A percentile compares a stretch with the other conserved stretches of the same genome.
These are phyloP conservation scores for Tragulus kanchil DNA, from an alignment of 2,113 vertebrate genomes.

Conservation along the genomic window DNA sequence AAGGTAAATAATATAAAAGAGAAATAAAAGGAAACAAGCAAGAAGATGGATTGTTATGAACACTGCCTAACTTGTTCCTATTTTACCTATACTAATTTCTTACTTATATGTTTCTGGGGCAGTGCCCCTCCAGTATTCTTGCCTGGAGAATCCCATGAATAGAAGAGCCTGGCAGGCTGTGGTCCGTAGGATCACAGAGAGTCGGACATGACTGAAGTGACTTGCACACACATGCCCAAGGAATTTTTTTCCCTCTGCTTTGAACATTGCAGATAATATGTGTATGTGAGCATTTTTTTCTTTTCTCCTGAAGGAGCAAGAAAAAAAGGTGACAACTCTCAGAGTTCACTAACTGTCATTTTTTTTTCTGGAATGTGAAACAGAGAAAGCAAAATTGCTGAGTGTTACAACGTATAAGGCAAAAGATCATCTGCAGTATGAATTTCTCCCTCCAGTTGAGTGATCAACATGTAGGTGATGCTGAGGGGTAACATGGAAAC, in stretches of 20 bases:
- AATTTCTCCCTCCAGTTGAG: not conserved
- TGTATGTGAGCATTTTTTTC: not conserved
- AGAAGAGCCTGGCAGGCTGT: no score
- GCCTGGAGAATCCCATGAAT: no score
- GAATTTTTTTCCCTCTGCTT: not conserved
- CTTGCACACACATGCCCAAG: not conserved
- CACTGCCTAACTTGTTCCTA: not conserved
- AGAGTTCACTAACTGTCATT: not conserved
- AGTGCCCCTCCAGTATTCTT: not conserved
- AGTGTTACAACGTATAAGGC: not conserved
- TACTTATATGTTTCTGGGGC: not conserved
- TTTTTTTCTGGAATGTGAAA: conserved; percentile 16
- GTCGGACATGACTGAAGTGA: no score
- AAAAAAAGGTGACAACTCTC: not conserved
- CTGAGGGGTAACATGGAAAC: no score
- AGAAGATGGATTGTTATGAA: not conserved
- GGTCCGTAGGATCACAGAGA: no score
- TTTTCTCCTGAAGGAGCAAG: not conserved
- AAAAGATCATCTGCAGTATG: not conserved
- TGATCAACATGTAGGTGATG: not conserved
- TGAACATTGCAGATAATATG: not conserved
- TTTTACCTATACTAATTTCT: not conserved
- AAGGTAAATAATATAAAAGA: not conserved
- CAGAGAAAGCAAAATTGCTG: not conserved
- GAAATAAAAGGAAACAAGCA: not conserved